A percentile compares a stretch with the other conserved stretches of the same genome.
These are phyloP conservation scores for Otocyon megalotis DNA, from an alignment of 2,113 vertebrate species.

Conservation along the genomic window DNA sequence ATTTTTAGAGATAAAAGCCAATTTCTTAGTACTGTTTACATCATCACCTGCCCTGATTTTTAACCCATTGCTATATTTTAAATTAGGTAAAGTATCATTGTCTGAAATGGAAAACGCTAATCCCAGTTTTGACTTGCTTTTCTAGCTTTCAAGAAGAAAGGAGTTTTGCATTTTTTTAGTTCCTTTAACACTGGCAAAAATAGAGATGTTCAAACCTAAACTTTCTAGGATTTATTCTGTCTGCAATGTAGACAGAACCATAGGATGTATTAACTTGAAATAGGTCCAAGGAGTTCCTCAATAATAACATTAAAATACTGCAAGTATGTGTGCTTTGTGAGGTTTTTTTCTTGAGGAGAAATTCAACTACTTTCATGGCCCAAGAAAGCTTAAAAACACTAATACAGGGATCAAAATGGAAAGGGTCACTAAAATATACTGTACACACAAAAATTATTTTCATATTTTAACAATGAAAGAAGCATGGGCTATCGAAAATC, in stretches of 20 bases:
- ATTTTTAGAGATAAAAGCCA: background rate
- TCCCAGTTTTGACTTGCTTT: background rate
- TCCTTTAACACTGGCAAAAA: background rate
- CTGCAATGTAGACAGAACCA: background rate
- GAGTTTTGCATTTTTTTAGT: background rate
- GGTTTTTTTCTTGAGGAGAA: background rate
- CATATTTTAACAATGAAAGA: background rate
- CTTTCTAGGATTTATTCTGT: background rate
- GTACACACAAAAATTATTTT: background rate
- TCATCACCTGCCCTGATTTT: background rate
- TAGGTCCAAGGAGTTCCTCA: background rate
- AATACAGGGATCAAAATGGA: background rate
- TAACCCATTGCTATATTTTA: background rate
- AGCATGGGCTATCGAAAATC: background rate
- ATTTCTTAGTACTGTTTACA: conserved; percentile 36
- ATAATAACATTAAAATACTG: background rate
- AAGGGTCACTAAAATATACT: background rate
- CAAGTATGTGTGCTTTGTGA: background rate
- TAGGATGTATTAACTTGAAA: background rate
- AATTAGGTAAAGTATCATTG: conserved; percentile 9
- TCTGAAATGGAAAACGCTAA: conserved; percentile 26
- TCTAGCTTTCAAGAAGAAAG: background rate
- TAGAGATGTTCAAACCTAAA: background rate
- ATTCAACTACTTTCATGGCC: background rate
- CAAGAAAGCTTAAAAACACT: conserved; percentile 20